These are phyloP conservation scores for Malacoctenus gilli DNA, from an alignment of 2,797 vertebrate species.

Conservation along the genomic window DNA sequence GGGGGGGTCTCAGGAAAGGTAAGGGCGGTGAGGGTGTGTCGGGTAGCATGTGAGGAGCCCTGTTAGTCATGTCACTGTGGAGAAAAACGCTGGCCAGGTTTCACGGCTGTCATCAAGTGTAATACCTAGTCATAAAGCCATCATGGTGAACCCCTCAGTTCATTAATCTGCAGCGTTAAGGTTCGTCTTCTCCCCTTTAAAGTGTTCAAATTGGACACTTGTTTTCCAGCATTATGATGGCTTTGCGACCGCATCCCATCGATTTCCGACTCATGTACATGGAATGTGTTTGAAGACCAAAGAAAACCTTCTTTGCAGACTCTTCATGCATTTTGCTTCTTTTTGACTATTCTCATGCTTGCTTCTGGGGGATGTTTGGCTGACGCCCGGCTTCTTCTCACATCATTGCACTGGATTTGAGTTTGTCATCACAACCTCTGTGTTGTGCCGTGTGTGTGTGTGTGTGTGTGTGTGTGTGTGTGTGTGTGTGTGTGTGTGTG, in stretches of 20 bases:
- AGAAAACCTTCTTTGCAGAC: constrained; percentile 75
- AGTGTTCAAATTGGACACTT: background rate
- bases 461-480: too few species aligned
- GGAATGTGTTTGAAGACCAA: constrained; percentile 76
- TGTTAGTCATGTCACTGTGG: constrained; percentile 71
- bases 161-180: background rate
- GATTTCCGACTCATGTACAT: constrained; percentile 67
- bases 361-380: constrained; percentile 66
- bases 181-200: background rate
- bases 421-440: constrained; percentile 68
- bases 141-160: constrained; percentile 50
- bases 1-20: constrained; percentile 91
- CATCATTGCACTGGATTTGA: constrained; percentile 64
- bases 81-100: constrained; percentile 68
- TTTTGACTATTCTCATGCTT: constrained; percentile 65
- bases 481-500: too few species aligned
- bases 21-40: constrained; percentile 72
- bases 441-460: constrained; percentile 11
- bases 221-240: constrained; percentile 53
- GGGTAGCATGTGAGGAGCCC: constrained; percentile 63
- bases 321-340: constrained; percentile 59
- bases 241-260: constrained; percentile 80
- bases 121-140: constrained; percentile 66
- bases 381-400: constrained; percentile 67
- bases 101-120: constrained; percentile 58